A percentile compares a stretch with the other conserved stretches of the same genome.
Conservation (phyloP, 2,113 vertebrate species). For the Eretmochelys imbricata region DNA sequence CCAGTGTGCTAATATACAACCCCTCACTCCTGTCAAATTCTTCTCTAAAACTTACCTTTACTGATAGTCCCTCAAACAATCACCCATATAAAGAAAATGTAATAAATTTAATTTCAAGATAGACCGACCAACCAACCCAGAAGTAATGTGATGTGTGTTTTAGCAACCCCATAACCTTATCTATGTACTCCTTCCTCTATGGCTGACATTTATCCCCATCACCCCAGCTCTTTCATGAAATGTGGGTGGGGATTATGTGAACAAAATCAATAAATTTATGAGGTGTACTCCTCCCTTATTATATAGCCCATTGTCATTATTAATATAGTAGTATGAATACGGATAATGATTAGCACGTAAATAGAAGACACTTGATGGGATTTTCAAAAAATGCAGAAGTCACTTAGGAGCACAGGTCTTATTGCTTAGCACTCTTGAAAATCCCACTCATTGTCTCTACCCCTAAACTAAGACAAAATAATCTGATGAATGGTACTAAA, state of each 20-base stretch:
- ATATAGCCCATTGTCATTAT: background rate
- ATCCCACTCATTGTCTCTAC: background rate
- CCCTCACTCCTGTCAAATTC: background rate
- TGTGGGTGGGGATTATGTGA: background rate
- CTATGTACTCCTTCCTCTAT: background rate
- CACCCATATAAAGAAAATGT: background rate
- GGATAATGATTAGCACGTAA: background rate
- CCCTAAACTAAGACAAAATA: too few species aligned
- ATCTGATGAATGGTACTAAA: too few species aligned
- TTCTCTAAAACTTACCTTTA: background rate
- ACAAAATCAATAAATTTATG: background rate
- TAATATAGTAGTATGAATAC: background rate
- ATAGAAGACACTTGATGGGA: background rate
- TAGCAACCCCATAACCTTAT: background rate
- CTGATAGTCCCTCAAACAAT: background rate
- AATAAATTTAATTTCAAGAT: background rate
- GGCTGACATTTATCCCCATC: background rate
- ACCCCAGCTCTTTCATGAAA: background rate
- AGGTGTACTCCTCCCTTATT: background rate
- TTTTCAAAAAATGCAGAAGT: background rate
- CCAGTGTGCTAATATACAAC: background rate
- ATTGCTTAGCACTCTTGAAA: background rate
- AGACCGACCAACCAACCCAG: background rate
- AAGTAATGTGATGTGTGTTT: background rate
- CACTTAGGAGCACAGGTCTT: background rate